Conservation (phyloP, 1,140 invertebrate species). For the Dinoponera quadriceps region DNA sequence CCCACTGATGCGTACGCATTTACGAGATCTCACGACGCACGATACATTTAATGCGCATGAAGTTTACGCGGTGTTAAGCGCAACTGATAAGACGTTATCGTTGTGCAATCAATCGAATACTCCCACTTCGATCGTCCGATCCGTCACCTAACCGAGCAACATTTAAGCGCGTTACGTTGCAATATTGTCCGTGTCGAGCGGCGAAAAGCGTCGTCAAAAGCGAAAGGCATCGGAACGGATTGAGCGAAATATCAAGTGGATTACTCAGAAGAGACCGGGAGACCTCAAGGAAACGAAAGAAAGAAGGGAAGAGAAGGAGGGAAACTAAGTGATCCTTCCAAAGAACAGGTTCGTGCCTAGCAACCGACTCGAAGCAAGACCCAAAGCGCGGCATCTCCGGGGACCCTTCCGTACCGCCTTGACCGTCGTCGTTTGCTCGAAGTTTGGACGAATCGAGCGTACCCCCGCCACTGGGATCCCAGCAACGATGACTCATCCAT, state of each 20-base stretch:
- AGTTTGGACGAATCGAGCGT: constrained; percentile 49
- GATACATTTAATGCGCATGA: too few relatives aligned
- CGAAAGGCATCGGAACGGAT: constrained; percentile 75
- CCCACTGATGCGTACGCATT: too few relatives aligned
- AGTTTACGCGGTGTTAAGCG: too few relatives aligned
- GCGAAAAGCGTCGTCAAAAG: constrained; percentile 70
- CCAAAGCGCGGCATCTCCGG: not conserved
- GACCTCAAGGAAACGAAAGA: too few relatives aligned
- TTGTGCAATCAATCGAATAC: not conserved
- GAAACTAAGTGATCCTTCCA: constrained; percentile 78
- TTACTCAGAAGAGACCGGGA: constrained; percentile 78
- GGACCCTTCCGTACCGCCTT: constrained; percentile 36
- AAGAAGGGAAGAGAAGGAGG: too few relatives aligned
- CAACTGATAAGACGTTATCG: too few relatives aligned
- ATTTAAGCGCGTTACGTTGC: too few relatives aligned
- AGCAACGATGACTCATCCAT: constrained; percentile 78
- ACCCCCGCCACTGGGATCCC: constrained; percentile 29
- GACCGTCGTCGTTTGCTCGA: not conserved
- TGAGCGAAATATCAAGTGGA: constrained; percentile 79
- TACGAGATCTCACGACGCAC: too few relatives aligned
- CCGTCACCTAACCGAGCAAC: too few relatives aligned
- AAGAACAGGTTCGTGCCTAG: constrained; percentile 75
- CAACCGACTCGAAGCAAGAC: constrained; percentile 60
- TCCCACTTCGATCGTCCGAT: too few relatives aligned
- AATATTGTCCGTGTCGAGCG: constrained; percentile 57